Evolutionary conservation across 2,113 vertebrate species (phyloP).

Genomic region (Rafetus swinhoei): DNA sequence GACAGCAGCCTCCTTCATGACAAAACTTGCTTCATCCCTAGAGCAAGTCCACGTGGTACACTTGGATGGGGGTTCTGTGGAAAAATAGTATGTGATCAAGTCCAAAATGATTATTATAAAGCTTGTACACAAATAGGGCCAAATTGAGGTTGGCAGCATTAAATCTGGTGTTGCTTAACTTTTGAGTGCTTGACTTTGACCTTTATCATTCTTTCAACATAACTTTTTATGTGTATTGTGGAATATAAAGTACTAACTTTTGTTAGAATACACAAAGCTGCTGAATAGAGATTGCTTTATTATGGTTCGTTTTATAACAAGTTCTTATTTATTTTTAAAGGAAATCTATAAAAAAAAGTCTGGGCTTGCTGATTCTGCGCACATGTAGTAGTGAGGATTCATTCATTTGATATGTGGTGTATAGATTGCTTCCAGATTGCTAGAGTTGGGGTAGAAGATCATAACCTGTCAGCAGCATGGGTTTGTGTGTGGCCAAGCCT

Average conservation of each 20-base stretch:
- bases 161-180: not conserved
- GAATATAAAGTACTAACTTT: fast-evolving
- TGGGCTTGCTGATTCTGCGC: not conserved
- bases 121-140: not conserved
- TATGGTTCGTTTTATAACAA: not conserved
- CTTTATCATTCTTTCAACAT: not conserved
- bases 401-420: not conserved
- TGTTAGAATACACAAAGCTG: fast-evolving
- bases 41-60: not conserved
- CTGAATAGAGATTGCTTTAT: not conserved
- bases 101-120: fast-evolving
- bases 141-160: fast-evolving
- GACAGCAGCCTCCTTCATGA: not conserved
- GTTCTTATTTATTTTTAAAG: not conserved
- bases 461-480: fast-evolving
- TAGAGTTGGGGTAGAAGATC: not conserved
- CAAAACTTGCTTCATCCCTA: fast-evolving
- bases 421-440: not conserved
- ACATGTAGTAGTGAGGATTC: not conserved
- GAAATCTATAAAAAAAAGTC: not conserved
- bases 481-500: not conserved
- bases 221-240: not conserved
- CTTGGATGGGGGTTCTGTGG: fast-evolving
- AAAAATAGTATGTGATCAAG: fast-evolving
- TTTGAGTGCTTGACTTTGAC: not conserved